These are phyloP conservation scores for Tineola bisselliella DNA, from an alignment of 2,888 invertebrate species.

Conservation along the genomic window DNA sequence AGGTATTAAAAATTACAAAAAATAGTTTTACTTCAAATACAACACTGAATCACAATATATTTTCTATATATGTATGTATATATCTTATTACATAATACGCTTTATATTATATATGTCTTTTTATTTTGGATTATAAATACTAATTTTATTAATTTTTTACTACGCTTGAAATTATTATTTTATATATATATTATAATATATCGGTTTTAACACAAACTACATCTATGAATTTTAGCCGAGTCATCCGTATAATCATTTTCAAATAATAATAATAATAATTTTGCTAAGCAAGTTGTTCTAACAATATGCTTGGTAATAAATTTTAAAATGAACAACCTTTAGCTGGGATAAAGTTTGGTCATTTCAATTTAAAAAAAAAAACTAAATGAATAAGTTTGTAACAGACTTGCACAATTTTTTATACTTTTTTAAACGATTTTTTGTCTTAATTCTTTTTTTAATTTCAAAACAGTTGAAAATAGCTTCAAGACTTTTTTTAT, in stretches of 20 bases:
- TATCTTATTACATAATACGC: conserved; percentile 25
- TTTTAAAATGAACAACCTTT: conserved; percentile 46
- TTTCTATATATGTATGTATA: conserved; percentile 42
- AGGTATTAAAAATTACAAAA: conserved; percentile 46
- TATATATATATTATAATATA: not conserved
- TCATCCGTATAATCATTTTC: not conserved
- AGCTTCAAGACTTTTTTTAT: too few species aligned
- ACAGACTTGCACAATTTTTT: too few species aligned
- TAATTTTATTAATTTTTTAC: not conserved
- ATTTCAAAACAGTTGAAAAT: too few species aligned
- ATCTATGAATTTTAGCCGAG: not conserved
- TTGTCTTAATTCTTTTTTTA: too few species aligned
- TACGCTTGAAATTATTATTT: not conserved
- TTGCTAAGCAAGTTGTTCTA: not conserved
- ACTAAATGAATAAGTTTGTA: too few species aligned
- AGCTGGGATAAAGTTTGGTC: conserved; percentile 56
- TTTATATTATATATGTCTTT: not conserved
- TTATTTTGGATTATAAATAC: not conserved
- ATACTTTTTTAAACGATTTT: too few species aligned
- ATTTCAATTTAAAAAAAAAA: conserved; percentile 27
- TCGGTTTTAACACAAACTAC: not conserved
- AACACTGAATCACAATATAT: conserved; percentile 69
- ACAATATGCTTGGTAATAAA: not conserved
- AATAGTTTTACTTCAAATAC: conserved; percentile 67
- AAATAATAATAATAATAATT: not conserved